Percentiles rank a stretch among this genome's conserved stretches.
These are phyloP conservation scores for Percina caprodes DNA, from an alignment of 2,113 vertebrate species.

Conservation along the genomic window DNA sequence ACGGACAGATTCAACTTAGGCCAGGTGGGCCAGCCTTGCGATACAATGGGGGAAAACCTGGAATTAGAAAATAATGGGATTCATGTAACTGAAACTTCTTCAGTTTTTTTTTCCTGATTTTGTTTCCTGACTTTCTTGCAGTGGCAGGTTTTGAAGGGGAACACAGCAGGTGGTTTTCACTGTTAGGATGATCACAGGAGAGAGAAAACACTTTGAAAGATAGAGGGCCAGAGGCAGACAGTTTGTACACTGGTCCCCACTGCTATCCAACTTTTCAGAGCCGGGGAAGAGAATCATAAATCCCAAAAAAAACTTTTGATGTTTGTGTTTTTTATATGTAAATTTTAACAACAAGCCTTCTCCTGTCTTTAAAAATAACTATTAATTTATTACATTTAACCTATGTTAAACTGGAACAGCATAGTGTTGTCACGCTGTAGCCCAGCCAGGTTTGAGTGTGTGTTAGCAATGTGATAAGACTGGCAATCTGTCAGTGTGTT, in stretches of 20 bases:
- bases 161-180: conserved; percentile 56
- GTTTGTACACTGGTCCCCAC: not conserved
- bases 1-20: too few relatives aligned
- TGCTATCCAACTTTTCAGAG: not conserved
- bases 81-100: not conserved
- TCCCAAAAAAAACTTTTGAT: not conserved
- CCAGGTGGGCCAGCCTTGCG: too few relatives aligned
- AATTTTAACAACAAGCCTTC: not conserved
- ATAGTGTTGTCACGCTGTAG: not conserved
- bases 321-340: not conserved
- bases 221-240: conserved; percentile 1
- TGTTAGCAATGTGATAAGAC: conserved; percentile 1
- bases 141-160: conserved; percentile 17
- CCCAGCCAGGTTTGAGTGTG: conserved; percentile 1
- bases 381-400: not conserved
- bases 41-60: too few relatives aligned
- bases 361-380: not conserved
- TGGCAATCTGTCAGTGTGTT: not conserved
- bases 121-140: conserved; percentile 31
- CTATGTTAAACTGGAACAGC: not conserved
- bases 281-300: not conserved
- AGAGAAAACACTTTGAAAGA: conserved; percentile 41
- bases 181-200: conserved; percentile 49
- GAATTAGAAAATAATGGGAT: not conserved
- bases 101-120: not conserved